phyloP scores from a whole-genome alignment of 1,140 invertebrate genomes.

The Rhagoletis pomonella region DNA sequence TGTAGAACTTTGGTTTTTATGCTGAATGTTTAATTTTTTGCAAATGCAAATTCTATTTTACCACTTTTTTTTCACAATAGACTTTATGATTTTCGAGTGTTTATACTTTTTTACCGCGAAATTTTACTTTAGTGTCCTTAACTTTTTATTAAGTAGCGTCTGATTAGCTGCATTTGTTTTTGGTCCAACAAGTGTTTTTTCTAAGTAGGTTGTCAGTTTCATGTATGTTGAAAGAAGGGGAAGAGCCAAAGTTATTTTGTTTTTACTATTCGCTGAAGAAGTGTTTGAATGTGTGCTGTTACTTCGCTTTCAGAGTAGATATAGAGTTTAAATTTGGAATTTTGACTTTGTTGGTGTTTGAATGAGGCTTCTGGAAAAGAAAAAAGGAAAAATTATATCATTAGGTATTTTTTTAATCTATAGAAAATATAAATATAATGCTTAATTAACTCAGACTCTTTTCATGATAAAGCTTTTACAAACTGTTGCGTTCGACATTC shows the following conservation, averaged over 20 bases:
- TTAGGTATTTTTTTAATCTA: too few species aligned
- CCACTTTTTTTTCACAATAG: not conserved
- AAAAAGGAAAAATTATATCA: not conserved
- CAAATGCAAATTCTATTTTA: not conserved
- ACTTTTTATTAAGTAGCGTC: too few species aligned
- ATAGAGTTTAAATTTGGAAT: conserved; percentile 37
- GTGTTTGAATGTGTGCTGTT: not conserved
- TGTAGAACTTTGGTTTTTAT: too few species aligned
- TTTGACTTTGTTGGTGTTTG: not conserved
- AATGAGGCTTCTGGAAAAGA: not conserved
- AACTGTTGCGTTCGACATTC: too few species aligned
- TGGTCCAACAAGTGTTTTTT: not conserved
- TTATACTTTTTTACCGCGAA: not conserved
- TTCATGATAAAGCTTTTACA: too few species aligned
- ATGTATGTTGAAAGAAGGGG: not conserved
- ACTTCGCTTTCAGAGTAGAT: not conserved
- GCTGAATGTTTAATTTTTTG: not conserved
- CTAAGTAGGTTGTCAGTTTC: not conserved
- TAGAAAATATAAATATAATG: too few species aligned
- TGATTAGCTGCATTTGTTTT: not conserved
- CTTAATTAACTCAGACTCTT: too few species aligned
- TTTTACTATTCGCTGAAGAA: not conserved
- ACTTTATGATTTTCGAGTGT: not conserved
- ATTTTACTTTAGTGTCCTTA: too few species aligned
- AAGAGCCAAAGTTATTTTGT: conserved; percentile 26